A percentile compares a stretch with the other conserved stretches of the same genome.
phyloP scores from a whole-genome alignment of 2,888 invertebrate species.

The Eristalinus sepulchralis region DNA sequence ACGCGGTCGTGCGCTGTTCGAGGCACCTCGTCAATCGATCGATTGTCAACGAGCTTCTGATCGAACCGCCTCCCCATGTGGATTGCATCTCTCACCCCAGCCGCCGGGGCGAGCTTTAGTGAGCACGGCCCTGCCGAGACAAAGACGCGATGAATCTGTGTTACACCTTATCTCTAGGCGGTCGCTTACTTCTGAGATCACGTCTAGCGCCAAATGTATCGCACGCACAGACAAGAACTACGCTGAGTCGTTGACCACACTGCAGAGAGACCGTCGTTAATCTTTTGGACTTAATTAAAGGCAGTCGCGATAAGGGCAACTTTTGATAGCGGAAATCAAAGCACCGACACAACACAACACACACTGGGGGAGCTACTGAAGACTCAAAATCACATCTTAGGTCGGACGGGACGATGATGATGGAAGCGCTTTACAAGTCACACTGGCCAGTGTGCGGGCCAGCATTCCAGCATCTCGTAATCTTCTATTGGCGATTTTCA shows the following conservation, averaged over 20 bases:
- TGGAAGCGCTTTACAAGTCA: constrained; percentile 46
- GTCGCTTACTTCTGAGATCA: constrained; percentile 29
- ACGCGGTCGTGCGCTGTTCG: neutral
- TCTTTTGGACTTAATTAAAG: constrained; percentile 19
- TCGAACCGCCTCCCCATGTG: neutral
- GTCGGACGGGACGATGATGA: constrained; percentile 47
- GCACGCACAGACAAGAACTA: neutral
- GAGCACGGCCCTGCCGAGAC: neutral
- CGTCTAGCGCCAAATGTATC: constrained; percentile 22
- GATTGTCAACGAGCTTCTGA: neutral
- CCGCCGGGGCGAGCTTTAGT: neutral
- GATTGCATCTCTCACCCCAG: neutral
- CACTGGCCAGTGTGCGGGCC: constrained; percentile 37
- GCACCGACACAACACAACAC: neutral
- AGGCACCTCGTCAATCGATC: neutral
- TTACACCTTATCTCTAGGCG: constrained; percentile 23
- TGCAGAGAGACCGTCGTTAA: neutral
- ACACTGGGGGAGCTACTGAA: constrained; percentile 6
- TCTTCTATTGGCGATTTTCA: constrained; percentile 36
- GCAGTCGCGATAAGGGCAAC: constrained; percentile 20
- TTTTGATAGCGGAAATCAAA: constrained; percentile 26
- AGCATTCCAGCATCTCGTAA: constrained; percentile 31
- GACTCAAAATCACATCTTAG: constrained; percentile 57
- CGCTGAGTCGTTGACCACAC: constrained; percentile 19
- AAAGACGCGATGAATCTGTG: neutral